phyloP scores from a whole-genome alignment of 37 sponge, comb jelly and placozoan genomes.

The Agelas oroides region DNA sequence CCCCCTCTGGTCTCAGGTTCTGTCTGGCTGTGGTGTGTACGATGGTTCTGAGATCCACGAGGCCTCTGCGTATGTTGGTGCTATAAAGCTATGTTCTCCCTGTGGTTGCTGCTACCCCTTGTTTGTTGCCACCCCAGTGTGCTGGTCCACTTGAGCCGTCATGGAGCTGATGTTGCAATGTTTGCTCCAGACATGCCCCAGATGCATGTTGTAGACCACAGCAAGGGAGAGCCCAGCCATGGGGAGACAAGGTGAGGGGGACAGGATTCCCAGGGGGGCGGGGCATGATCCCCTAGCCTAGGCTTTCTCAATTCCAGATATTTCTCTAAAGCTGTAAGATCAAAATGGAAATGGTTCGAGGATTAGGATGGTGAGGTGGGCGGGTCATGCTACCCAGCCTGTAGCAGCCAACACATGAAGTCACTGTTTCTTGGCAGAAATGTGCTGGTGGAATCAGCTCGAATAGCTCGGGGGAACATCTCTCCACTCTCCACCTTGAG shows the following conservation, averaged over 20 bases:
- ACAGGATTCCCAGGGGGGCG: too few species aligned
- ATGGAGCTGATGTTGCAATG: slow-evolving; percentile 63
- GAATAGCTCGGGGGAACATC: slow-evolving; percentile 90
- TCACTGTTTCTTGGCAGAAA: too few species aligned
- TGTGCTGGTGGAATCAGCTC: slow-evolving; percentile 88
- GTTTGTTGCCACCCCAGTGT: too few species aligned
- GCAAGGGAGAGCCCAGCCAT: slow-evolving; percentile 55
- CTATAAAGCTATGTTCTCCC: too few species aligned
- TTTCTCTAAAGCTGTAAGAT: too few species aligned
- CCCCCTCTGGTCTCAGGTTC: slow-evolving; percentile 36
- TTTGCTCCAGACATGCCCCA: slow-evolving; percentile 90
- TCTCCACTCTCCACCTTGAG: slow-evolving; percentile 57
- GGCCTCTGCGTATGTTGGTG: slow-evolving; percentile 69
- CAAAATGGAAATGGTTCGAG: too few species aligned
- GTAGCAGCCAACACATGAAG: too few species aligned
- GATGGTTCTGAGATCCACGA: slow-evolving; percentile 94
- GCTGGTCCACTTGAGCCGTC: slow-evolving; percentile 78
- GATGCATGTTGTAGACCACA: slow-evolving; percentile 88
- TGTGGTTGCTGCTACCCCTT: too few species aligned
- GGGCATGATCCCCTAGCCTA: too few species aligned
- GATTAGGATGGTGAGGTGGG: too few species aligned
- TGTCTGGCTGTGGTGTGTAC: slow-evolving; percentile 94
- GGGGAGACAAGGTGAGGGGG: slow-evolving; percentile 50
- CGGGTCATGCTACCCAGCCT: too few species aligned
- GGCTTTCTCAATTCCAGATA: too few species aligned